Conservation (phyloP, 2,797 vertebrate species). For the Chelonia mydas region DNA sequence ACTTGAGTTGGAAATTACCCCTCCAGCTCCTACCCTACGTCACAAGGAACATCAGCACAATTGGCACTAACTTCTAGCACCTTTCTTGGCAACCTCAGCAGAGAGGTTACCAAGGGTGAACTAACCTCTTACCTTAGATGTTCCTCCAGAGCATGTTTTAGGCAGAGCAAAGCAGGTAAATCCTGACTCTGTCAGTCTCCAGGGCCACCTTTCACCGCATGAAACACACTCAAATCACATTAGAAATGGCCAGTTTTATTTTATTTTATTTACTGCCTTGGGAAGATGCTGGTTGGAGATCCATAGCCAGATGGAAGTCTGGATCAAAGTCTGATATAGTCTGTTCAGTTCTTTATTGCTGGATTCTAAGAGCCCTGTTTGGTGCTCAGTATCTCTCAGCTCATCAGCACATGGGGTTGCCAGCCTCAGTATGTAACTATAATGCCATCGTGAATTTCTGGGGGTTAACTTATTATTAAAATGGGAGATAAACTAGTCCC, state of each 20-base stretch:
- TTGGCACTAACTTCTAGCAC: no score
- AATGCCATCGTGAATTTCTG: background rate
- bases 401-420: background rate
- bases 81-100: no score
- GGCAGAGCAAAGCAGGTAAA: background rate
- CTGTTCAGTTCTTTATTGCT: background rate
- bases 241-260: background rate
- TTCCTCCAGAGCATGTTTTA: fast-evolving
- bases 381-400: fast-evolving
- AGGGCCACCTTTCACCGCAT: background rate
- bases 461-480: background rate
- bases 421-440: background rate
- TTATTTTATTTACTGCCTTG: background rate
- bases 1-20: no score
- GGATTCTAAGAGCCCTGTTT: fast-evolving
- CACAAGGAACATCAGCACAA: no score
- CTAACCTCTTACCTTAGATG: background rate
- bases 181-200: background rate
- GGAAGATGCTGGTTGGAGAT: fast-evolving
- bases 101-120: background rate
- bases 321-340: background rate
- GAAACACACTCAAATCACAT: background rate
- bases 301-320: background rate
- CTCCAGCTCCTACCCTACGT: no score
- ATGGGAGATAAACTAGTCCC: background rate